These are phyloP conservation scores for Nomada lathburiana DNA, from an alignment of 2,888 invertebrate genomes.

Conservation along the genomic window DNA sequence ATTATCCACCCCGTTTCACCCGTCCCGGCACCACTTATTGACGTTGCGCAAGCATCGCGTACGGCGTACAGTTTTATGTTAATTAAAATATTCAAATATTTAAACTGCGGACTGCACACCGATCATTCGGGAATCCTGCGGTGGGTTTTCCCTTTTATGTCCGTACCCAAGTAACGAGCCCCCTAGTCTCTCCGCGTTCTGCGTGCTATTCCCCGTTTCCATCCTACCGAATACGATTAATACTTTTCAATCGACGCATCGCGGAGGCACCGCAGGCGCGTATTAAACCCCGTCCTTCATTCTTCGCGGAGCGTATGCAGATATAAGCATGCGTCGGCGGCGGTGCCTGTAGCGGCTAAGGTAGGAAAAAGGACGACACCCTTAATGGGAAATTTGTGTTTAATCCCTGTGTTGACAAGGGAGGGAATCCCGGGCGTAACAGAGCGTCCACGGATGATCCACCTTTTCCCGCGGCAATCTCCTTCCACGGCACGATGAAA, in stretches of 20 bases:
- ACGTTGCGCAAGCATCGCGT: background rate
- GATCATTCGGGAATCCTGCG: too few relatives aligned
- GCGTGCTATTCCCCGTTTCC: background rate
- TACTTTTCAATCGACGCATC: constrained; percentile 21
- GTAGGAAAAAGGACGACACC: constrained; percentile 44
- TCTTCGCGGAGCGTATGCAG: constrained; percentile 1
- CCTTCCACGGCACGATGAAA: constrained; percentile 61
- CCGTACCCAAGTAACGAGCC: background rate
- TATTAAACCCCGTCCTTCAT: constrained; percentile 43
- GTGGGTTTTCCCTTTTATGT: too few relatives aligned
- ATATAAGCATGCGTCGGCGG: background rate
- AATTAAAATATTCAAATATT: too few relatives aligned
- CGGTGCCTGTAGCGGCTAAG: background rate
- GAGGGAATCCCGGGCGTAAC: constrained; percentile 51
- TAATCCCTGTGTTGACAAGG: constrained; percentile 62
- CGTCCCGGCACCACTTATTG: background rate
- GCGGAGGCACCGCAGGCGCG: background rate
- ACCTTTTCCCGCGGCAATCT: constrained; percentile 51
- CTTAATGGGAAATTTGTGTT: constrained; percentile 70
- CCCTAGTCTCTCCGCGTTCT: background rate
- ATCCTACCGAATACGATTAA: constrained; percentile 16
- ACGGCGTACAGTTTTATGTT: background rate
- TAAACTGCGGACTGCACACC: too few relatives aligned
- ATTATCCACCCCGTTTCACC: constrained; percentile 7
- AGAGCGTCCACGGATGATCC: constrained; percentile 57